Percentiles rank a stretch among this genome's conserved stretches.
These are phyloP conservation scores for Heliconius hortense DNA, from an alignment of 2,888 invertebrate species.

Conservation along the genomic window DNA sequence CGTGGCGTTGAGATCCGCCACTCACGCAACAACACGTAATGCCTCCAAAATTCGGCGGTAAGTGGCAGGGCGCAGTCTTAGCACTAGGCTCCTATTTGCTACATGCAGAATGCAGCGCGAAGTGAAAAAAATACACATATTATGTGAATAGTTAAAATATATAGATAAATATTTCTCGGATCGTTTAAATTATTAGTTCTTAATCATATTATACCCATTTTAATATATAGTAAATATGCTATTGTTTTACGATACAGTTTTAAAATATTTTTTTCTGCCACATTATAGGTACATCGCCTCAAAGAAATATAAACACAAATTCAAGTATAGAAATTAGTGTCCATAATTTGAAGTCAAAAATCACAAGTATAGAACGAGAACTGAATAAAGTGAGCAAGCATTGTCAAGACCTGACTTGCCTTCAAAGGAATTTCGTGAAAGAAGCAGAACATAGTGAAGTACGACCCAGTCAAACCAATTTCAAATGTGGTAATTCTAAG, in stretches of 20 bases:
- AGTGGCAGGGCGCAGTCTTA: too few relatives aligned
- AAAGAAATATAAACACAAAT: constrained; percentile 64
- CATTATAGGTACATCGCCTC: constrained; percentile 61
- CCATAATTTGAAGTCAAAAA: constrained; percentile 65
- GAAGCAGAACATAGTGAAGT: constrained; percentile 46
- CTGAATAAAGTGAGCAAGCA: constrained; percentile 61
- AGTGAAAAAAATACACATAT: too few relatives aligned
- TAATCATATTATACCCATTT: background rate
- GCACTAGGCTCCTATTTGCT: too few relatives aligned
- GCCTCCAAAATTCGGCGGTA: too few relatives aligned
- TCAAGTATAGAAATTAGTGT: constrained; percentile 67
- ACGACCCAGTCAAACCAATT: constrained; percentile 33
- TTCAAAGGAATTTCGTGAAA: constrained; percentile 49
- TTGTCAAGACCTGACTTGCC: constrained; percentile 53
- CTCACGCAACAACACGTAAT: background rate
- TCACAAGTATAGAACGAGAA: constrained; percentile 61
- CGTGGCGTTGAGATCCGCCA: background rate
- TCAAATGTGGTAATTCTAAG: constrained; percentile 45
- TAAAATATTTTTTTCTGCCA: background rate
- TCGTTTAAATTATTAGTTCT: background rate
- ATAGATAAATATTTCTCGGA: background rate
- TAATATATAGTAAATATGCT: background rate
- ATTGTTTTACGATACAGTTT: background rate
- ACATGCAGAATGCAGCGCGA: too few relatives aligned
- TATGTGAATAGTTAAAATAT: too few relatives aligned